Conservation (phyloP, 2,888 invertebrate species). For the Hypercompe scribonia region DNA sequence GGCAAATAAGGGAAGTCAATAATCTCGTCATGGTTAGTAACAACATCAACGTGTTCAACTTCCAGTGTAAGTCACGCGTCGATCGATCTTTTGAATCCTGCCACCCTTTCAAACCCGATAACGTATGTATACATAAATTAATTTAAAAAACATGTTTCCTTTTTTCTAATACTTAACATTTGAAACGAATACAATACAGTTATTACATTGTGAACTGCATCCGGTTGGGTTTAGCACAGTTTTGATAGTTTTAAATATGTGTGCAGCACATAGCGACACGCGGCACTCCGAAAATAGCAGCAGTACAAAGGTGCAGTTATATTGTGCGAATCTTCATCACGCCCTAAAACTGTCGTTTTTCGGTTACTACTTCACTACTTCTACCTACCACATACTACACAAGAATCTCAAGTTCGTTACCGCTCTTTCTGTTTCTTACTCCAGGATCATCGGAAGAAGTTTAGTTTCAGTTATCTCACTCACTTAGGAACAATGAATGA, state of each 20-base stretch:
- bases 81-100: not conserved
- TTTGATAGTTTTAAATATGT: constrained; percentile 18
- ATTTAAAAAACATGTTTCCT: not conserved
- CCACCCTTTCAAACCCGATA: not conserved
- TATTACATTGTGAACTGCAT: constrained; percentile 5
- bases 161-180: not conserved
- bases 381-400: not conserved
- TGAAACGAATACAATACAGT: not conserved
- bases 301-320: constrained; percentile 9
- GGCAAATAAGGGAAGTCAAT: not conserved
- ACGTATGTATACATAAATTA: not conserved
- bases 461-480: too few relatives aligned
- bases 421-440: too few relatives aligned
- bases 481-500: too few relatives aligned
- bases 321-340: constrained; percentile 5
- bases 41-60: not conserved
- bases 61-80: not conserved
- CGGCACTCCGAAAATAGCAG: constrained; percentile 14
- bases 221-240: constrained; percentile 1
- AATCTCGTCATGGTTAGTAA: not conserved
- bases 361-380: too few relatives aligned
- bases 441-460: too few relatives aligned
- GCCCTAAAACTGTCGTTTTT: not conserved
- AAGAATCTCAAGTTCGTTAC: too few relatives aligned
- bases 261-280: constrained; percentile 14